Evolutionary conservation across 2,797 vertebrate genomes (phyloP), one percentile per base, ranked within the genome.

Genomic region (Rhinatrema bivittatum): DNA sequence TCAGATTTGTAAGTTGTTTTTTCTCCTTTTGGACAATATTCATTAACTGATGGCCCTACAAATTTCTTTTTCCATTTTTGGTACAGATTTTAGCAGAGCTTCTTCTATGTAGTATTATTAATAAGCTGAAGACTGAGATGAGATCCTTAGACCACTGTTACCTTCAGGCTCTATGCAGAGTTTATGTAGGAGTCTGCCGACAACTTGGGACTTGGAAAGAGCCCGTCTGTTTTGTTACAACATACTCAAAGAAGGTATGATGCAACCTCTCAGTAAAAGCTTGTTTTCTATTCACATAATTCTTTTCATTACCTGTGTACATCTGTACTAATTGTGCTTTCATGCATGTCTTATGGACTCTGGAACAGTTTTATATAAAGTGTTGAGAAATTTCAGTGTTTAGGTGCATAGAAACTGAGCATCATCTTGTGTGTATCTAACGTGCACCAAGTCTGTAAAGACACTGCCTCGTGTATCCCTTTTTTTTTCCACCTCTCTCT

Each of bases 101-200:
- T 17, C 60, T 94, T 54, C 73, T 90, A 33, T 47, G 32, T 21
- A 76, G 68, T 46, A 84, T 99, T 64, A 67, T 88, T 45, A 61
- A 50, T 31, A 91, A 89, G 50, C 69, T 99, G 25, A 93, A 87
- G 56, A 28, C 45, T 36, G 85, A 87, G 55, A 89, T 80, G 57
- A 45, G 3, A 0, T 50, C 59, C 3, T 37, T 78, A 21, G 64
- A 69, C 27, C 54, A 49, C 28, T 72, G 43, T 40, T 68, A 83
- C 41, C 51, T 60, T 20, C 93, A 98, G 20, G 88, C 91, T 18
- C 78, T 96, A 2, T 97, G 91, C 49, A 82, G 96, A 62, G 87
- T 97, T 20, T 94, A 97, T 38, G 74, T 74, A 7, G 93, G 86
- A 5, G 47, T 95, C 44, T 99, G 96, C 55, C 87, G 89, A 26